phyloP scores from a whole-genome alignment of 2,888 invertebrate genomes.

The Amiota mariae region DNA sequence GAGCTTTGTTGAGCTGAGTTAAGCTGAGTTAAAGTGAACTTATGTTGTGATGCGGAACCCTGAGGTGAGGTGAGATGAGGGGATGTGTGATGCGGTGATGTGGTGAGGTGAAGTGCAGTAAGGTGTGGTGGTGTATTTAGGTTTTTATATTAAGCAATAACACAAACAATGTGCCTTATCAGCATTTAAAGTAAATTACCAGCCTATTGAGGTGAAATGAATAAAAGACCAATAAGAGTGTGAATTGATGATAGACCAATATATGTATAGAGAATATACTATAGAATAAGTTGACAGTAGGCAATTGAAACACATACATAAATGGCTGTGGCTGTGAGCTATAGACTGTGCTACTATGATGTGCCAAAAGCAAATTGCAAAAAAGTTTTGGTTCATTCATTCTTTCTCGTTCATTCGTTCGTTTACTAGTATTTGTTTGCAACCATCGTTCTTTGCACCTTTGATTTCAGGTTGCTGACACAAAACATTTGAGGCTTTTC shows the following conservation, averaged over 20 bases:
- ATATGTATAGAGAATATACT: neutral
- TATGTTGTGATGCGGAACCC: neutral
- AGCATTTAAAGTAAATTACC: conserved; percentile 35
- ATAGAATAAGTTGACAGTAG: no score
- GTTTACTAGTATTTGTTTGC: neutral
- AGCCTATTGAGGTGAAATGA: conserved; percentile 25
- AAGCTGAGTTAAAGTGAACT: neutral
- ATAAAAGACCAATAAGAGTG: neutral
- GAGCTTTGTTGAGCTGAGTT: neutral
- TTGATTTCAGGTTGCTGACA: no score
- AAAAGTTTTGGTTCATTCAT: neutral
- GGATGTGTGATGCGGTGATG: no score
- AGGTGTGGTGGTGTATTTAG: neutral
- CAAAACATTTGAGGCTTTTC: no score
- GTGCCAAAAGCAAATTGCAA: neutral
- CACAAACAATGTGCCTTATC: conserved; percentile 34
- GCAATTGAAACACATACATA: no score
- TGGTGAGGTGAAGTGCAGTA: neutral
- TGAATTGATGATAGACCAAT: no score
- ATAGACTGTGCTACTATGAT: neutral
- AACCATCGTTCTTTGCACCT: no score
- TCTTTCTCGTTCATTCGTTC: neutral
- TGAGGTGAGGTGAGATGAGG: neutral
- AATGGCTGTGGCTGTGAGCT: neutral
- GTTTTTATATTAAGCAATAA: conserved; percentile 16